These are phyloP conservation scores for Leptinotarsa rubiginosa DNA, from an alignment of 2,888 invertebrate species.

Conservation along the genomic window DNA sequence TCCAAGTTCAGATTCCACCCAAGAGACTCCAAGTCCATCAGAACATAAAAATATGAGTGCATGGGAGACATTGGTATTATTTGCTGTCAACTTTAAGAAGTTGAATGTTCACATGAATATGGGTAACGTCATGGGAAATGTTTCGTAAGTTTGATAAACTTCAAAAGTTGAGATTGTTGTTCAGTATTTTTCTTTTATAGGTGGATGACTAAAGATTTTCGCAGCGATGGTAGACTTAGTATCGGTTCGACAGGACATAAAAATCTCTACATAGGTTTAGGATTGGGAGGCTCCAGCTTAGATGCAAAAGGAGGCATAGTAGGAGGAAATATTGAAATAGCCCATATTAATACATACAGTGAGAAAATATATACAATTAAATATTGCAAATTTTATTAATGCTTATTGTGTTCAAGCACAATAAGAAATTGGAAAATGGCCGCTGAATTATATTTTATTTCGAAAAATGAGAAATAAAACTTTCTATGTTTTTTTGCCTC, in stretches of 20 bases:
- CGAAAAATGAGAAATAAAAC: no score
- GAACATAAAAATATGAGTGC: slow-evolving; percentile 78
- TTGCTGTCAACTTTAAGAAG: slow-evolving; percentile 95
- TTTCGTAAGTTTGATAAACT: slow-evolving; percentile 68
- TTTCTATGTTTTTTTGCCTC: no score
- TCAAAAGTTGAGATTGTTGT: background rate
- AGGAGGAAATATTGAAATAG: slow-evolving; percentile 93
- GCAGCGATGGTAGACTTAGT: slow-evolving; percentile 90
- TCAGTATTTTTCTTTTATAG: slow-evolving; percentile 63
- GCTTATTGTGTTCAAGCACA: no score
- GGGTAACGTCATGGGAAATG: slow-evolving; percentile 99
- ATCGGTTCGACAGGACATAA: slow-evolving; percentile 95
- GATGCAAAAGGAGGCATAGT: slow-evolving; percentile 98
- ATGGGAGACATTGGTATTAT: slow-evolving; percentile 96
- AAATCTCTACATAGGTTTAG: slow-evolving; percentile 90
- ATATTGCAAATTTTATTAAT: no score
- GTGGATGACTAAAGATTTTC: slow-evolving; percentile 93
- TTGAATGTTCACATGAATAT: slow-evolving; percentile 99
- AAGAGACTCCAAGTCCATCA: slow-evolving; percentile 69
- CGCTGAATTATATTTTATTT: slow-evolving; percentile 40
- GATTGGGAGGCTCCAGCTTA: slow-evolving; percentile 88
- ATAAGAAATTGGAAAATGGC: no score
- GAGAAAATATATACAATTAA: slow-evolving; percentile 53
- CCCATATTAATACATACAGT: slow-evolving; percentile 88
- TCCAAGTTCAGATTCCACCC: slow-evolving; percentile 68